These are phyloP conservation scores for Nothoprocta pentlandii DNA, from an alignment of 2,113 vertebrate genomes.

Conservation along the genomic window DNA sequence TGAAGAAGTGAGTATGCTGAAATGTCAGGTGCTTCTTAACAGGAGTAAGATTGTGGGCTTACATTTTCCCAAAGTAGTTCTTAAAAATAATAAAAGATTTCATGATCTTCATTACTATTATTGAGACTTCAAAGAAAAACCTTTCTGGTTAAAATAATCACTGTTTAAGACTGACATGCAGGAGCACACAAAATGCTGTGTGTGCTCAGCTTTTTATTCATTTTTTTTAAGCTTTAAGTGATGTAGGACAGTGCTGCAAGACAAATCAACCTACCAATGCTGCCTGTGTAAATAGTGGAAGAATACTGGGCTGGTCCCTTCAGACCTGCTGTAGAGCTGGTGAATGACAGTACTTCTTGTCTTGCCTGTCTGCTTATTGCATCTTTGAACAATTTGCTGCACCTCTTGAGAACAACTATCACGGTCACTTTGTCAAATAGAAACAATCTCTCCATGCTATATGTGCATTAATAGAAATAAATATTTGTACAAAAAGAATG, in stretches of 20 bases:
- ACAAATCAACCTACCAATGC: background rate
- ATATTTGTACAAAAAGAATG: constrained; percentile 16
- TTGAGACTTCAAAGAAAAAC: background rate
- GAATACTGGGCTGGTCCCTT: background rate
- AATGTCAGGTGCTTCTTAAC: background rate
- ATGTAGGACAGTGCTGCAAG: background rate
- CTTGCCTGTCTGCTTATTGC: background rate
- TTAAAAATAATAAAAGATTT: background rate
- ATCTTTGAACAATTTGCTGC: background rate
- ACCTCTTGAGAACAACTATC: background rate
- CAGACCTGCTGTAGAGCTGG: background rate
- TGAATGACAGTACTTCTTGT: background rate
- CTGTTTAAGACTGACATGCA: background rate
- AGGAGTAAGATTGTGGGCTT: background rate
- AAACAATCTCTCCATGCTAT: background rate
- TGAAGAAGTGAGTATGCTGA: background rate
- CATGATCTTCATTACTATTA: background rate
- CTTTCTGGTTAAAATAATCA: background rate
- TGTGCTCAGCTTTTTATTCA: background rate
- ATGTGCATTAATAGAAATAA: background rate
- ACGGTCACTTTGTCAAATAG: background rate
- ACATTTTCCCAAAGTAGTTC: background rate
- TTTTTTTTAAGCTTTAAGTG: background rate
- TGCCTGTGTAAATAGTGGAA: background rate
- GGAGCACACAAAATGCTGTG: background rate